A percentile compares a stretch with the other conserved stretches of the same genome.
Conservation (phyloP, 37 sponge, comb jelly and placozoan species). For the Ephydatia muelleri region DNA sequence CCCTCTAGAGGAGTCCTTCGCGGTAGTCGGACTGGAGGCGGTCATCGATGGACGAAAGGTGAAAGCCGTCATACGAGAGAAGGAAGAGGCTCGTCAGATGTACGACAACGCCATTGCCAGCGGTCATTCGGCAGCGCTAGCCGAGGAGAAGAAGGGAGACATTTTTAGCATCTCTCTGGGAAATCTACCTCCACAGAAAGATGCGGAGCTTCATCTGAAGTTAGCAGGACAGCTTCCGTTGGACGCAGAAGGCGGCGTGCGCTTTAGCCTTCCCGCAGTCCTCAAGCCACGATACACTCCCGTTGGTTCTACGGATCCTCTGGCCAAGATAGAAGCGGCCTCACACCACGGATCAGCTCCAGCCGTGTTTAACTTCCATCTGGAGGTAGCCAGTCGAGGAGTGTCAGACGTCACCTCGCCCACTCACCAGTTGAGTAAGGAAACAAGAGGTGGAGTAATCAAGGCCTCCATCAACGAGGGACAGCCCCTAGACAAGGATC, state of each 20-base stretch:
- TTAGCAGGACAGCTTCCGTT: constrained; percentile 54
- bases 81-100: constrained; percentile 64
- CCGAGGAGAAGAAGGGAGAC: constrained; percentile 72
- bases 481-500: constrained; percentile 13
- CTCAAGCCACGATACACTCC: constrained; percentile 57
- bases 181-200: constrained; percentile 71
- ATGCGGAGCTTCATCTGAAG: constrained; percentile 57
- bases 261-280: constrained; percentile 47
- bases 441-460: neutral
- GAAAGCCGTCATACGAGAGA: constrained; percentile 67
- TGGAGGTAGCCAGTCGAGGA: constrained; percentile 27
- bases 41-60: constrained; percentile 67
- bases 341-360: constrained; percentile 18
- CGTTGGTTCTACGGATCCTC: constrained; percentile 27
- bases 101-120: constrained; percentile 78
- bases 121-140: constrained; percentile 69
- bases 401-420: constrained; percentile 44
- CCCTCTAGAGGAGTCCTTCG: constrained; percentile 73
- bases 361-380: constrained; percentile 32
- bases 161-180: constrained; percentile 78
- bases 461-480: constrained; percentile 35
- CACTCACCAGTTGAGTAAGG: constrained; percentile 33
- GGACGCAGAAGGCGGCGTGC: neutral
- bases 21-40: constrained; percentile 68
- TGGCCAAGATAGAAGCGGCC: constrained; percentile 19